A percentile compares a stretch with the other conserved stretches of the same genome.
These are phyloP conservation scores for Indicator indicator DNA, from an alignment of 2,113 vertebrate species.

Conservation along the genomic window DNA sequence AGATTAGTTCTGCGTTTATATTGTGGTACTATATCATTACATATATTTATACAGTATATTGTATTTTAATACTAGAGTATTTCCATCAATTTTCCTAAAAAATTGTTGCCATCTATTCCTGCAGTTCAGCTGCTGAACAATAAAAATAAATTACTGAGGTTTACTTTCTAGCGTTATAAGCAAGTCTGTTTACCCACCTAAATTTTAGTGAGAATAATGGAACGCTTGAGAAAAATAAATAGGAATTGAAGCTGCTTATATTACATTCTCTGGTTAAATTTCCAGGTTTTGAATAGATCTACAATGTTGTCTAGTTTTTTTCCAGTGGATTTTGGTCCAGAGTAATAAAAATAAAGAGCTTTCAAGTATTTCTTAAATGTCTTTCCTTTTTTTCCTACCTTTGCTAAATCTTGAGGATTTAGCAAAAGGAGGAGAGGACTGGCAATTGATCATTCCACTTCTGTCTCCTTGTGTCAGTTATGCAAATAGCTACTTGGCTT, in stretches of 20 bases:
- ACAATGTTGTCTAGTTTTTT: neutral
- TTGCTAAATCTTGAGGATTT: neutral
- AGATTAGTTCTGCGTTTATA: neutral
- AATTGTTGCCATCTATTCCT: neutral
- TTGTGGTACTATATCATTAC: neutral
- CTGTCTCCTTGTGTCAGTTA: neutral
- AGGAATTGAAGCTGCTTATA: neutral
- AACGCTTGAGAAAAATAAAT: neutral
- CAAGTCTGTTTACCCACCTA: neutral
- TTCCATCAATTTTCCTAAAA: neutral
- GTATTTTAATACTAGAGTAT: neutral
- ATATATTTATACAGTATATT: neutral
- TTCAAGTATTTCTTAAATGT: neutral
- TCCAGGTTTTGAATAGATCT: neutral
- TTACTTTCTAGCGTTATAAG: neutral
- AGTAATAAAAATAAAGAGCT: neutral
- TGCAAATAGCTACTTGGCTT: neutral
- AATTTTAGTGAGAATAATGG: neutral
- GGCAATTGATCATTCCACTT: accelerated
- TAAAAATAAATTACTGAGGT: neutral
- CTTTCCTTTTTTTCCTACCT: neutral
- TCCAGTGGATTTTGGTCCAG: neutral
- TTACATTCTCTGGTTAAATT: neutral
- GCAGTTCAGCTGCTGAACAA: neutral
- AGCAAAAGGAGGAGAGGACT: neutral